Percentiles rank a stretch among this genome's conserved stretches.
These are phyloP conservation scores for Laothoe populi DNA, from an alignment of 2,888 invertebrate species.

Conservation along the genomic window DNA sequence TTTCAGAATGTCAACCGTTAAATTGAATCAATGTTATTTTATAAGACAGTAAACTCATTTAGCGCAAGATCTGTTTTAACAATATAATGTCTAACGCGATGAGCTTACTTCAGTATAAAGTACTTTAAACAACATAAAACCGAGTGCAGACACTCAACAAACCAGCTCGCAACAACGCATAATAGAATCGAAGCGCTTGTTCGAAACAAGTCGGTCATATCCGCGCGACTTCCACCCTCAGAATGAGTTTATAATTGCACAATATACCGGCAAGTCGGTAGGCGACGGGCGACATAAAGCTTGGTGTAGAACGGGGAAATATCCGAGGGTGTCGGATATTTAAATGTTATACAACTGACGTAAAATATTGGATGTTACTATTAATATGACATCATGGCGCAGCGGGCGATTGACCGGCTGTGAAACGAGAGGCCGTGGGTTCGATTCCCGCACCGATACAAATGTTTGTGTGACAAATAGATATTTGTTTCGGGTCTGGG, in stretches of 20 bases:
- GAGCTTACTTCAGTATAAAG: background rate
- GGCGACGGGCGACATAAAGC: conserved; percentile 10
- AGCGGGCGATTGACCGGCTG: too few relatives aligned
- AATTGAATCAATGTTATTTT: too few relatives aligned
- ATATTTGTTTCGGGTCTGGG: too few relatives aligned
- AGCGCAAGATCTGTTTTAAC: background rate
- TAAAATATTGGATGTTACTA: background rate
- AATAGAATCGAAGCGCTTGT: conserved; percentile 26
- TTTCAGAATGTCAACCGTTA: too few relatives aligned
- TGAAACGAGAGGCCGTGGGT: too few relatives aligned
- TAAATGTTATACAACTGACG: background rate
- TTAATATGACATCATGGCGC: too few relatives aligned
- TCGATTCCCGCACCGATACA: too few relatives aligned
- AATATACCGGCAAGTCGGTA: conserved; percentile 35
- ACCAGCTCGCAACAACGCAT: conserved; percentile 23
- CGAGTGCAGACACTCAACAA: conserved; percentile 6
- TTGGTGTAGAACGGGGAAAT: conserved; percentile 6
- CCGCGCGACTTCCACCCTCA: conserved; percentile 31
- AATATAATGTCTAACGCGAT: background rate
- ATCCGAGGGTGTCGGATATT: conserved; percentile 5
- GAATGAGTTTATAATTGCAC: conserved; percentile 45
- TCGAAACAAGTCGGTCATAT: conserved; percentile 33
- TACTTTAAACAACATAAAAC: conserved; percentile 14
- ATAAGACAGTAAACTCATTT: too few relatives aligned
- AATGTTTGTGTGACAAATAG: too few relatives aligned